A percentile compares a stretch with the other conserved stretches of the same genome.
phyloP scores from a whole-genome alignment of 2,797 vertebrate genomes.

The Nyctibius grandis region DNA sequence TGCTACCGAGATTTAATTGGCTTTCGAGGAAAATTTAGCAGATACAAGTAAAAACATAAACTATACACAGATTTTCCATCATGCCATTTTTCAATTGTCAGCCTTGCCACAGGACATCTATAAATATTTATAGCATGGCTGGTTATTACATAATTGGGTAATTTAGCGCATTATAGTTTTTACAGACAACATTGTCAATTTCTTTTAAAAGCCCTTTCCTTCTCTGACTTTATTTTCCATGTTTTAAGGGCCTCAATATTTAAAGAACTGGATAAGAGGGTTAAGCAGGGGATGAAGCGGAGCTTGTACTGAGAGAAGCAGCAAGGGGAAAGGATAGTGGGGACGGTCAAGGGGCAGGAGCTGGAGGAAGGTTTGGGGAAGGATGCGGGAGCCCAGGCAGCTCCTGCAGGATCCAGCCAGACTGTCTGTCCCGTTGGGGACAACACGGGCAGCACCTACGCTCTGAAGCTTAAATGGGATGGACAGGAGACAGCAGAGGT shows the following conservation, averaged over 20 bases:
- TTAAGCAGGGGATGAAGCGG: background rate
- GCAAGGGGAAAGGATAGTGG: background rate
- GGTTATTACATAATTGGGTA: background rate
- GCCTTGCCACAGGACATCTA: background rate
- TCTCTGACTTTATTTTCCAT: background rate
- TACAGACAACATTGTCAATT: background rate
- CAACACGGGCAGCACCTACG: fast-evolving
- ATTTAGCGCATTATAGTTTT: background rate
- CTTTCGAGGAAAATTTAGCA: background rate
- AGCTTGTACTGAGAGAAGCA: background rate
- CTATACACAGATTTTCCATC: background rate
- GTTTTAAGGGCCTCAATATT: background rate
- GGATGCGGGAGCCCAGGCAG: fast-evolving
- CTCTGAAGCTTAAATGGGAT: background rate
- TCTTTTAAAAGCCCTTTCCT: background rate
- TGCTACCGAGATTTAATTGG: background rate
- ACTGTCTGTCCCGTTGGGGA: background rate
- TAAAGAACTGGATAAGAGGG: background rate
- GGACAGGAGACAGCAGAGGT: background rate
- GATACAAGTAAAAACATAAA: background rate
- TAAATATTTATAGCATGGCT: background rate
- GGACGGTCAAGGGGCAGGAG: fast-evolving
- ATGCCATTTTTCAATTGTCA: background rate
- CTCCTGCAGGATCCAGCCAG: background rate
- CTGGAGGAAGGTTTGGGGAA: background rate